Base-by-base conservation (phyloP, 1,140 invertebrate genomes). In the Thaumatotibia leucotreta region DNA sequence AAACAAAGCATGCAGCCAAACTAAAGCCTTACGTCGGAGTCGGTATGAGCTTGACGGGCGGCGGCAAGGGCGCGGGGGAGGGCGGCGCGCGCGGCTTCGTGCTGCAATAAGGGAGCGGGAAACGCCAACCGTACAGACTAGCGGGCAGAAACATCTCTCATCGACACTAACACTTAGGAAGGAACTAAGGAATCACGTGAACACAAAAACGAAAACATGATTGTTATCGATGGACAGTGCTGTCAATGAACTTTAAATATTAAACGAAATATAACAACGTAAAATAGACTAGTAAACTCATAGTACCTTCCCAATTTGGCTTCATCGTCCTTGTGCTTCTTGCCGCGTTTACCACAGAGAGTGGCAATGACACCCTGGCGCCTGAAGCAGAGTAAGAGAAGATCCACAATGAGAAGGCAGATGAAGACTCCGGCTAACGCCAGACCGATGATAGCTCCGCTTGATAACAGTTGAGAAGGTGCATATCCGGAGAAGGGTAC, bases 51-150 rank as follows among this genome's bases (percentile, higher is more conserved):
- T 94, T 95, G 89, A 95, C 93, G 77, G 94, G 94, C 84, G 94
- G 93, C 76, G 94, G 94, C 91, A 95, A 91, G 86, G 94, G 94
- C 89, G 94, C 92, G 92, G 94, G 95, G 93, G 93, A 95, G 84
- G 94, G 95, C 92, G 92, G 94, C 91, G 92, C 93, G 92, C 85
- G 86, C 86, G 85, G 86, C 94, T 96, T 96, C 93, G 96, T 95
- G 92, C 94, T 95, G 94, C 95, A 97, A 96, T 97, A 96, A 93
- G 95, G 95, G 94, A 96, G 95, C 93, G 96, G 96, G 94, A 97
- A 97, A 93, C 95, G 95, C 96, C 96, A 97, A 95, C 95, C 95
- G 93, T 96, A 96, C 94, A 96, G 94, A 96, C 96, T 97, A 95
- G 93, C 93, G 94, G 91, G 83, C 85, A 91, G 86, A 89, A 91